Evolutionary conservation across 2,113 vertebrate species (phyloP), one percentile per base, ranked within the genome.

Genomic region (Leucosticte australis): DNA sequence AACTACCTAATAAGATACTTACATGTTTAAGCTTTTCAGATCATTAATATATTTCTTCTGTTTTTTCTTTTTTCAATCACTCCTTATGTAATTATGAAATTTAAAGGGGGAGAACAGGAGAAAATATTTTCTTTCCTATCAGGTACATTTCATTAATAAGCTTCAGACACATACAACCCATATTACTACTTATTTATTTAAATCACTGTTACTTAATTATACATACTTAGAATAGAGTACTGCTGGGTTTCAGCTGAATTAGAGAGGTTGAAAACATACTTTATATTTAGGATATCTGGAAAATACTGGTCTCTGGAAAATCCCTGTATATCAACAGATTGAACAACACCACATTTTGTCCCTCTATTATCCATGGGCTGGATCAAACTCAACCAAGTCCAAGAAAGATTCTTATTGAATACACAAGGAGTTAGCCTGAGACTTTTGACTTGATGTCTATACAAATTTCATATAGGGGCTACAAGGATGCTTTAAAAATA

Each of bases 401-500:
- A 65, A 59, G 41, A 84, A 87, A 71, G 41, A 64, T 55, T 59
- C 21, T 37, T 68, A 12, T 20, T 82, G 53, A 69, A 27, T 79
- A n/a, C 14, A 33, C 15, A 44, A 55, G 8, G 8, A 82, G 11
- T 71, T 67, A 87, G 9, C 30, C 23, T 59, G 28, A 14, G 19
- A 52, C 35, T n/a, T 92, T 77, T 81, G 39, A 70, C 27, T 53
- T 44, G 1, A 9, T 82, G 12, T 74, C 95, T 97, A 87, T 97
- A 96, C 27, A 97, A 93, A 92, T 97, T 98, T 98, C 91, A 93
- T 92, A 82, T 96, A 94, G 92, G 95, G 96, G 95, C 94, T 96
- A 69, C 95, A 87, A 82, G 67, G 94, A 95, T 96, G 90, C 92
- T 97, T 97, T 98, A 98, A 98, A 98, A 98, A 98, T 95, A 97